Base-by-base conservation (phyloP, 2,797 vertebrate species). In the Pseudopleuronectes americanus region DNA sequence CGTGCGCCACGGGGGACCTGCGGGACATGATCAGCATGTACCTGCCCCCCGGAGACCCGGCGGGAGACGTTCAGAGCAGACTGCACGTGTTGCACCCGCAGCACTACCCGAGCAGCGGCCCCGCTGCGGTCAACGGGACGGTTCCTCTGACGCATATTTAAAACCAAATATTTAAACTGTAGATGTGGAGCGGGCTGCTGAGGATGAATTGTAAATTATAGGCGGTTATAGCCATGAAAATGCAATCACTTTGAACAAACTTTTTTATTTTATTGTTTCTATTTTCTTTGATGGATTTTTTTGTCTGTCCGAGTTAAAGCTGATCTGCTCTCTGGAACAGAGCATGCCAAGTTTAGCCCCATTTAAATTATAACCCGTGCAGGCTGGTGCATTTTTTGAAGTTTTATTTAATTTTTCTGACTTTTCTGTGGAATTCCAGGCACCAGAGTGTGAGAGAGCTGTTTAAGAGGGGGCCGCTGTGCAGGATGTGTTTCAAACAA, bases 21-120 rank as follows among this genome's bases (percentile, higher is more conserved):
- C 94, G 97, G 84, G 97, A 99, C 91, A 99, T 99, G 97, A 99
- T 99, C 93, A 98, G 97, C 93, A 98, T 99, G 95, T 95, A 95
- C 65, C 92, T 95, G 89, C 97, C 97, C 8, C 90, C 74, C 83
- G 88, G 86, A 16, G 97, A 97, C 86, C 94, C 92, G 48, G 95
- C 93, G 38, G 96, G 81, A 21, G 90, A 96, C 85, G 91, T 78
- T 81, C 96, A 96, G 66, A 96, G 95, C 93, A 95, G 97, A 92
- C 97, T 98, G 74, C 97, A 98, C 75, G 95, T 96, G 69, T 93
- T 99, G 82, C 92, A 92, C 78, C 95, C 96, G 81, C 97, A 97
- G 90, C 97, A 99, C 93, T 99, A 98, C 92, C 96, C 96, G 94
- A 94, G 96, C 92, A 92, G 95, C 87, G 90, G 95, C 80, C 48